Evolutionary conservation across 2,888 invertebrate genomes (phyloP).

Genomic region (Drosophila picticornis): DNA sequence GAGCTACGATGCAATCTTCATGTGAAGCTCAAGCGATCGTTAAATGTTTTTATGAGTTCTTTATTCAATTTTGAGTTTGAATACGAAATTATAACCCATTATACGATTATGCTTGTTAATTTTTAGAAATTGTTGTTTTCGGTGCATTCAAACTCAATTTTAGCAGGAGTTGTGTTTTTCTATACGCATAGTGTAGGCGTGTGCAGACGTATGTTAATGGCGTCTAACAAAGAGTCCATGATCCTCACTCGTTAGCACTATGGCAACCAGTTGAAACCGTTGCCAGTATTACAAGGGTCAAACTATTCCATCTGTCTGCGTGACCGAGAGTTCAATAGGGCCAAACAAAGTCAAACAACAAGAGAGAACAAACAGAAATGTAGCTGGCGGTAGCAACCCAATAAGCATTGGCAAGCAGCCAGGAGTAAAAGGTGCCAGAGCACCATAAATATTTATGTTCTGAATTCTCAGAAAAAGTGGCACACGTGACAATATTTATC

Average conservation of each 20-base stretch:
- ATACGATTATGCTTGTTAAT: background rate
- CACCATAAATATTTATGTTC: slow-evolving; percentile 17
- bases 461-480: background rate
- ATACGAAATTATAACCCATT: background rate
- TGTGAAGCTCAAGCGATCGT: too few species aligned
- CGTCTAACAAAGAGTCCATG: slow-evolving; percentile 43
- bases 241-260: slow-evolving; percentile 47
- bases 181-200: slow-evolving; percentile 6
- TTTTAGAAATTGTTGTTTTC: background rate
- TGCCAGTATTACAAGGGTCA: slow-evolving; percentile 40
- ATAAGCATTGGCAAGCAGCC: background rate
- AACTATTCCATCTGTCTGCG: slow-evolving; percentile 17
- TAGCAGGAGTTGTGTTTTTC: background rate
- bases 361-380: slow-evolving; percentile 24
- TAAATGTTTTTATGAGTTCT: background rate
- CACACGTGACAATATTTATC: background rate
- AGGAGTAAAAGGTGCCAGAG: slow-evolving; percentile 3
- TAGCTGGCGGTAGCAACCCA: background rate
- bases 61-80: background rate
- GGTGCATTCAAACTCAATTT: background rate
- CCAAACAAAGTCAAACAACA: slow-evolving; percentile 43
- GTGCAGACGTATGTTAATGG: slow-evolving; percentile 1
- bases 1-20: background rate
- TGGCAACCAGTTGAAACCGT: background rate
- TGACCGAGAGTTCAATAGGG: slow-evolving; percentile 42